These are phyloP conservation scores for Acleris emargana DNA, from an alignment of 2,888 invertebrate genomes.

Conservation along the genomic window DNA sequence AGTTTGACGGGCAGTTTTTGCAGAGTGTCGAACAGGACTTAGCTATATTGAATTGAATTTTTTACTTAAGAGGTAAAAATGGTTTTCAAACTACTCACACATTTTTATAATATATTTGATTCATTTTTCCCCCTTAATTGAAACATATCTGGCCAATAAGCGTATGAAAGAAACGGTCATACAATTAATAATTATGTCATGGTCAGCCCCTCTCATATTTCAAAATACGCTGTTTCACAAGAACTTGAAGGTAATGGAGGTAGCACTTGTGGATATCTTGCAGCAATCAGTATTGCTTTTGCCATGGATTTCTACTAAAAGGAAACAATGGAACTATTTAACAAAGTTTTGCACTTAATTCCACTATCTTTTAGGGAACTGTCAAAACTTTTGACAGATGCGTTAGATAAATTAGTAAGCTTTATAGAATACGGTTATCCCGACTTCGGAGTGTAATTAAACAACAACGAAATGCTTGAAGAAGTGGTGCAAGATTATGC, in stretches of 20 bases:
- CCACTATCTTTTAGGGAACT: conserved; percentile 64
- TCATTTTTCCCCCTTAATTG: not conserved
- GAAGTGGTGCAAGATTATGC: conserved; percentile 81
- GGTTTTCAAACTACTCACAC: too few species aligned
- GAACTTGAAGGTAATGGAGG: conserved; percentile 45
- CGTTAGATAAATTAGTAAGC: conserved; percentile 64
- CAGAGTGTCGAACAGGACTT: conserved; percentile 4
- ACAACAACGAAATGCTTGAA: conserved; percentile 70
- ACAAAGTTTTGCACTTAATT: conserved; percentile 60
- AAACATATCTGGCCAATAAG: not conserved
- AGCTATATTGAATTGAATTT: not conserved
- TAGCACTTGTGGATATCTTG: conserved; percentile 25
- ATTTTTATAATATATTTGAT: not conserved
- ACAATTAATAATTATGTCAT: conserved; percentile 40
- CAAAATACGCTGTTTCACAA: conserved; percentile 45
- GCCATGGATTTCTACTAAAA: conserved; percentile 27
- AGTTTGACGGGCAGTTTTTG: not conserved
- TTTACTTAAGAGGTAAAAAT: too few species aligned
- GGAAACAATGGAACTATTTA: conserved; percentile 63
- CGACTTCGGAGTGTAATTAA: conserved; percentile 62
- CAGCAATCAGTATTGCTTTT: conserved; percentile 21
- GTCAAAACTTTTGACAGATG: conserved; percentile 67
- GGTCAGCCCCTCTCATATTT: conserved; percentile 39
- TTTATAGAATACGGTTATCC: conserved; percentile 75
- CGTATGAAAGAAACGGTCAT: conserved; percentile 3